Evolutionary conservation across 2,888 invertebrate species (phyloP), one percentile per base, ranked within the genome.

Genomic region (Pseudococcus viburni): DNA sequence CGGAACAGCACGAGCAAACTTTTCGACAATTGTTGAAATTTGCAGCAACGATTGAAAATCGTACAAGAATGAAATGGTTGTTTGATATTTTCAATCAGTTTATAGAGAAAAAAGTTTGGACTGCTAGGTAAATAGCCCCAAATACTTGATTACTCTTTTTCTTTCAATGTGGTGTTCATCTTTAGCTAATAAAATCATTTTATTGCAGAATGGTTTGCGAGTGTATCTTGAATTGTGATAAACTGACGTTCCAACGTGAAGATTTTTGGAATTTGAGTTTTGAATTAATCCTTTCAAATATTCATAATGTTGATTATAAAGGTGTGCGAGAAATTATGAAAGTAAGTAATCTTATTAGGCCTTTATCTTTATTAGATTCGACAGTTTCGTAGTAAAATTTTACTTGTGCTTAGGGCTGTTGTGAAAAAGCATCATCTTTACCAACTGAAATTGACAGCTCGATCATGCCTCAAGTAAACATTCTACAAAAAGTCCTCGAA

Each of bases 231-330:
- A 94, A 94, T 22, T 96, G 95, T 91, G 97, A 98, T 88, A 96
- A 96, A 91, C 92, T 99, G n/a, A 93, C 94, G 6, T 95, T 95
- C 91, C 94, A 95, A 90, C 95, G 96, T 91, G 94, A 95, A 90
- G 95, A 96, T 90, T 97, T 96, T 92, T 99, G 98, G 98, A 95
- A 96, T 86, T 95, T 96, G 92, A 95, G 96, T 91, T 98, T 99
- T 91, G 94, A 94, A 90, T 93, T 98, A 6, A 95, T 99, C 88
- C 94, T 95, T 90, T 95, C 94, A 91, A 95, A 98, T 77, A 96
- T 99, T 90, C 95, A 96, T 64, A 95, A 96, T 89, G 98, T 98
- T 0, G 98, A 98, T 92, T 99, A 99, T 91, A 99, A 99, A 93
- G 98, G 97, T 19, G 97, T 97, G 0, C 93, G 97, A 90, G 97